Base-by-base conservation (phyloP, 1,140 invertebrate species). In the Drosophila littoralis region DNA sequence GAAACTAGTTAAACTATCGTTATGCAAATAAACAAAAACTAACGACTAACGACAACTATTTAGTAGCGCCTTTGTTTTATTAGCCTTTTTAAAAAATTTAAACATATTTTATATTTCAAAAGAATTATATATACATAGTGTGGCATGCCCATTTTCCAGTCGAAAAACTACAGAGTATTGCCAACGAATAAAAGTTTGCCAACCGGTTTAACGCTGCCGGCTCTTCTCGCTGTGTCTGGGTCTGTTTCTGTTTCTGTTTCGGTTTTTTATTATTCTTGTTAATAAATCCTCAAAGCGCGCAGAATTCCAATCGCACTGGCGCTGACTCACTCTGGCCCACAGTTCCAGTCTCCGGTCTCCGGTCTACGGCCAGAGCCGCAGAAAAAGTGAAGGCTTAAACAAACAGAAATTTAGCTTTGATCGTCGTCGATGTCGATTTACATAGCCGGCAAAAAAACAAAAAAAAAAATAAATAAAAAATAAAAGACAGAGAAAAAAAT, bases 231-330 rank as follows among this genome's bases (percentile, higher is more conserved):
- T 36, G 28, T 73, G 61, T 66, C 60, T 76, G 57, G 55, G 54
- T 76, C 40, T 73, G 59, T 72, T 75, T 82, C 55, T 69, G 57
- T 58, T 69, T 72, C 60, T 58, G 63, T 77, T 67, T 77, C 68
- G 52, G 68, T 76, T 68, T 71, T 84, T 88, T 88, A 88, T 88
- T 83, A 89, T 89, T 89, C 84, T 89, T 90, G 81, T 89, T 89
- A 89, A 89, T 84, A 90, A 89, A 89, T 90, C 84, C 84, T 90
- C 85, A 75, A 89, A 85, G 82, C 85, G 85, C 85, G 77, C 81
- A 88, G 83, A 88, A 89, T 90, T 90, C 85, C 84, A 89, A 89
- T 89, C 68, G 58, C 63, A 65, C 50, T 17, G 57, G 22, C 61
- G 65, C 66, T 83, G 83, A 83, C 72, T 88, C 83, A 88, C 51